Evolutionary conservation across 2,113 vertebrate genomes (phyloP).

Genomic region (Nothocercus julius): DNA sequence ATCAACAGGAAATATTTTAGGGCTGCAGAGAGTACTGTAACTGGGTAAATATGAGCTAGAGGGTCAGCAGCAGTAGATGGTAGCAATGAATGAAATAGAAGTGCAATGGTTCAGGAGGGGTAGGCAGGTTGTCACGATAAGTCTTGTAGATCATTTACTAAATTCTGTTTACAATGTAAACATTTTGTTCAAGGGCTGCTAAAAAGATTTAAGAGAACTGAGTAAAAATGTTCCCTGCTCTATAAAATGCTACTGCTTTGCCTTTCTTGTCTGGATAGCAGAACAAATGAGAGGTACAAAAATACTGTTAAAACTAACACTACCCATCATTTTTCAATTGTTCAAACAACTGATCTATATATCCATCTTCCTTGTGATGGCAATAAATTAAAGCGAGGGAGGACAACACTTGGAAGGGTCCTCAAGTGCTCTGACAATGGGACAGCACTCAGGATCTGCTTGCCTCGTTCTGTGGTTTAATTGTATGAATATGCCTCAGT

Average conservation of each 20-base stretch:
- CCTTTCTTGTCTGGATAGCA: slow-evolving; percentile 41
- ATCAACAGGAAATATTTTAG: slow-evolving; percentile 29
- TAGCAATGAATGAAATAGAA: neutral
- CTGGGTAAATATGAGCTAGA: neutral
- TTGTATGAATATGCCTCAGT: slow-evolving; percentile 37
- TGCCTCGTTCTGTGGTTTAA: slow-evolving; percentile 20
- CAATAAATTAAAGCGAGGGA: slow-evolving; percentile 12
- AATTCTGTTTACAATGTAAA: slow-evolving; percentile 35
- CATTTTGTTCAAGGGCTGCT: slow-evolving; percentile 41
- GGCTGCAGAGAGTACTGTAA: neutral
- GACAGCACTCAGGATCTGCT: slow-evolving; percentile 11
- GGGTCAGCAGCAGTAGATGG: neutral
- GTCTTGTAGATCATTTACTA: neutral
- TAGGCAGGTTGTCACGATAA: neutral
- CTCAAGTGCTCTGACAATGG: slow-evolving; percentile 24
- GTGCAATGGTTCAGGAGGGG: neutral
- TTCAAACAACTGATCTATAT: slow-evolving; percentile 8
- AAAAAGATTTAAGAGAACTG: slow-evolving; percentile 59
- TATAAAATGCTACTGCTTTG: slow-evolving; percentile 63
- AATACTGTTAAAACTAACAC: neutral
- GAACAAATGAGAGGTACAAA: slow-evolving; percentile 55
- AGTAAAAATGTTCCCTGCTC: slow-evolving; percentile 52
- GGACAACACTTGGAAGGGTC: slow-evolving; percentile 1
- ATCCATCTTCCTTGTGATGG: slow-evolving; percentile 3
- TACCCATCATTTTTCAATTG: slow-evolving; percentile 39